Conservation (phyloP, 1,140 invertebrate genomes). For the Pygmarrhopalites habei region DNA sequence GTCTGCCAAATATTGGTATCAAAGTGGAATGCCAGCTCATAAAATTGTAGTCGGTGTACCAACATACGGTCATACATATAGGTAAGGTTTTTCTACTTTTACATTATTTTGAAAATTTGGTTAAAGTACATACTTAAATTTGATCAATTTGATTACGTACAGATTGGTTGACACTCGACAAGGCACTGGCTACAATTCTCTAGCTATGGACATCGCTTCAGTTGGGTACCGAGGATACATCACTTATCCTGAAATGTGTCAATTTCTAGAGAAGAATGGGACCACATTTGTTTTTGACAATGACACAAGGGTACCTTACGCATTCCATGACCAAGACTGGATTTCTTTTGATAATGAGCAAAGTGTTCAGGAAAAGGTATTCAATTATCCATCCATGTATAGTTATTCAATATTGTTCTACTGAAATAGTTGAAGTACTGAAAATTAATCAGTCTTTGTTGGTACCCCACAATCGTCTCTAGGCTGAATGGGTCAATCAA, state of each 20-base stretch:
- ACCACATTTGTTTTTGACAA: conserved; percentile 54
- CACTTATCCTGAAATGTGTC: conserved; percentile 59
- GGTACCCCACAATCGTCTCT: too few species aligned
- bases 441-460: too few species aligned
- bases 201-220: conserved; percentile 45
- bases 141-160: conserved; percentile 45
- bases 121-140: neutral
- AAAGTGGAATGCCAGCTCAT: conserved; percentile 66
- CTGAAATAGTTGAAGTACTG: too few species aligned
- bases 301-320: conserved; percentile 68
- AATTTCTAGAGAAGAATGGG: conserved; percentile 52
- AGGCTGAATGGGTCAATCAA: conserved; percentile 31
- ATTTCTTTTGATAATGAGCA: conserved; percentile 74
- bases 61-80: conserved; percentile 78
- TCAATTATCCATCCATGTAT: too few species aligned
- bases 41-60: conserved; percentile 85
- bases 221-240: conserved; percentile 48
- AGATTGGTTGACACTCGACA: conserved; percentile 53
- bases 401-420: too few species aligned
- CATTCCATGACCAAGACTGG: conserved; percentile 68
- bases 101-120: neutral
- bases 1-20: conserved; percentile 69
- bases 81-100: conserved; percentile 45
- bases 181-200: conserved; percentile 58
- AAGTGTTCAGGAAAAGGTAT: conserved; percentile 67